Conservation (phyloP, 2,888 invertebrate species). For the Coenonympha glycerion region DNA sequence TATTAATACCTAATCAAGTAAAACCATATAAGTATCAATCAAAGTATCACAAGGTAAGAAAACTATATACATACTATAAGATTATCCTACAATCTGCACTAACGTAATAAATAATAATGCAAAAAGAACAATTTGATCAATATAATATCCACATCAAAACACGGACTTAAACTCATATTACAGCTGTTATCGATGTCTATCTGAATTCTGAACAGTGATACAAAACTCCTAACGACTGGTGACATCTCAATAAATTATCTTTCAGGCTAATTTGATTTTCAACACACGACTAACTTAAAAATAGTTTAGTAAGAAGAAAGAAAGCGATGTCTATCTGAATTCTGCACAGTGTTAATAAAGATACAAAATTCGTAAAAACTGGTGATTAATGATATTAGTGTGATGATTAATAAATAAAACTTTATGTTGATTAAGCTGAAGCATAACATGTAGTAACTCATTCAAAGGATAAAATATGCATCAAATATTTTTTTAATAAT, state of each 20-base stretch:
- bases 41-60: no score
- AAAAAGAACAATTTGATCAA: constrained; percentile 3
- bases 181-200: constrained; percentile 9
- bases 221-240: neutral
- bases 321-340: constrained; percentile 5
- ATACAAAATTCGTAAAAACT: neutral
- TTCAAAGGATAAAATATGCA: neutral
- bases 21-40: no score
- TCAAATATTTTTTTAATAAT: constrained; percentile 1
- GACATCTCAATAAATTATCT: no score
- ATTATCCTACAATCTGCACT: neutral
- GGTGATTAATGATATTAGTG: no score
- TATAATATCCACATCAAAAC: constrained; percentile 17
- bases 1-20: no score
- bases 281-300: no score
- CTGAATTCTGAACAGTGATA: constrained; percentile 1
- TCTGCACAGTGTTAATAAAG: constrained; percentile 6
- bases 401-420: no score
- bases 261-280: no score
- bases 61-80: no score
- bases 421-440: neutral
- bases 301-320: no score
- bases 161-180: constrained; percentile 19
- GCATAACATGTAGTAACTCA: neutral
- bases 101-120: neutral